Conservation (phyloP, 2,888 invertebrate genomes). For the Mongoloraphidia duomilia region DNA sequence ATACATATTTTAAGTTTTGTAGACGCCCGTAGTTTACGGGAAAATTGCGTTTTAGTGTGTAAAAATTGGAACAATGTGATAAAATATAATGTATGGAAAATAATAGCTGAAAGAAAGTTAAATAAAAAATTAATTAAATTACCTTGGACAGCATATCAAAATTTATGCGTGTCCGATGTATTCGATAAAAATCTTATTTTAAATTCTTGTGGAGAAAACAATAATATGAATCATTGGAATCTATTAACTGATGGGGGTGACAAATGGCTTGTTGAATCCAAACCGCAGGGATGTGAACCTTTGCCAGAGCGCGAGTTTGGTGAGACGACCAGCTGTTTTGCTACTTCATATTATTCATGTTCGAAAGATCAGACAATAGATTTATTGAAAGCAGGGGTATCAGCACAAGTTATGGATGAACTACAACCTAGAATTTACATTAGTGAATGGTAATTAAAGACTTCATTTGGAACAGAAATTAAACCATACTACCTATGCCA, state of each 20-base stretch:
- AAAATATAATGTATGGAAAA: too few relatives aligned
- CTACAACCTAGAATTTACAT: conserved; percentile 36
- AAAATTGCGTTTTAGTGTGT: too few relatives aligned
- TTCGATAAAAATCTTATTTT: conserved; percentile 34
- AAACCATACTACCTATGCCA: too few relatives aligned
- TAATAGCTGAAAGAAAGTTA: too few relatives aligned
- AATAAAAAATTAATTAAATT: too few relatives aligned
- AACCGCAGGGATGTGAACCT: conserved; percentile 31
- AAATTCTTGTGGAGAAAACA: conserved; percentile 34
- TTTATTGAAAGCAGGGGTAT: conserved; percentile 27
- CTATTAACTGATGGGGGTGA: conserved; percentile 28
- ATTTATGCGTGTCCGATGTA: conserved; percentile 27
- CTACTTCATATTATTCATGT: conserved; percentile 34
- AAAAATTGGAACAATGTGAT: too few relatives aligned
- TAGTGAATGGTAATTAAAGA: conserved; percentile 27
- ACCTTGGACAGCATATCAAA: conserved; percentile 30
- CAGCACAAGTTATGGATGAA: conserved; percentile 30
- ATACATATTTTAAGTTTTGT: too few relatives aligned
- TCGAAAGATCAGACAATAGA: conserved; percentile 34
- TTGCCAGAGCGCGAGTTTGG: conserved; percentile 29
- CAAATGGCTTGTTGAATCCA: conserved; percentile 32
- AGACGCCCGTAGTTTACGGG: too few relatives aligned
- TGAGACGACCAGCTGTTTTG: conserved; percentile 33
- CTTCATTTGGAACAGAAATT: too few relatives aligned
- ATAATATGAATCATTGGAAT: conserved; percentile 28